Base-by-base conservation (phyloP, 35 echinoderm and acorn worm genomes). In the Eucidaris tribuloides region DNA sequence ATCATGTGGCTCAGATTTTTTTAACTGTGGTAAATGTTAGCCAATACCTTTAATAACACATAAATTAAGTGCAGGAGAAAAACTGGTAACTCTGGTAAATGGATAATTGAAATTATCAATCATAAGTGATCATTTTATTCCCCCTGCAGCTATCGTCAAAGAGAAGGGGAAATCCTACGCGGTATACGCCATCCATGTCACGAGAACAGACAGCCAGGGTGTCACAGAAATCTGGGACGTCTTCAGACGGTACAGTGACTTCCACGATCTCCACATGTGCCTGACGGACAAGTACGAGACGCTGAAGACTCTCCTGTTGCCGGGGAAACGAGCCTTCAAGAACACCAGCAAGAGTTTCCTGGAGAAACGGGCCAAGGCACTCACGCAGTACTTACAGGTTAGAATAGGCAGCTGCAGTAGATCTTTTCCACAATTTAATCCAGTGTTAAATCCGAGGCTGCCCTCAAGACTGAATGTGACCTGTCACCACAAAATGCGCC, bases 221-320 rank as follows among this genome's bases (percentile, higher is more conserved):
- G 78, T 79, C 2, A 82, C 82, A 2, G 96, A 99, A 58, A 92
- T 93, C 19, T 99, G 91, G 96, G 96, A 93, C 20, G 87, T 90
- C 15, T 93, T 81, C 80, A 52, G 96, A 36, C 78, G 96, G 18
- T 99, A 89, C 72, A 99, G 96, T 46, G 96, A 99, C 49, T 99
- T 99, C 82, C 91, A 99, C 40, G 96, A 99, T 42, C 86, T 99
- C 3, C 90, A 99, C 58, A 99, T 90, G 90, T 85, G 74, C 30
- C 71, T 99, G 39, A 90, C 63, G 35, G 86, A 93, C 22, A 93
- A 90, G 42, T 99, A 79, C 42, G 82, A 89, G 5, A 59, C 54
- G 33, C 71, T 99, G 43, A 74, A 77, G 30, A 57, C 68, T n/a
- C 45, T 99, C 9, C 65, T 79, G 15, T 57, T 99, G 71, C 96